phyloP scores from a whole-genome alignment of 2,888 invertebrate species.

The Pheosia tremula region DNA sequence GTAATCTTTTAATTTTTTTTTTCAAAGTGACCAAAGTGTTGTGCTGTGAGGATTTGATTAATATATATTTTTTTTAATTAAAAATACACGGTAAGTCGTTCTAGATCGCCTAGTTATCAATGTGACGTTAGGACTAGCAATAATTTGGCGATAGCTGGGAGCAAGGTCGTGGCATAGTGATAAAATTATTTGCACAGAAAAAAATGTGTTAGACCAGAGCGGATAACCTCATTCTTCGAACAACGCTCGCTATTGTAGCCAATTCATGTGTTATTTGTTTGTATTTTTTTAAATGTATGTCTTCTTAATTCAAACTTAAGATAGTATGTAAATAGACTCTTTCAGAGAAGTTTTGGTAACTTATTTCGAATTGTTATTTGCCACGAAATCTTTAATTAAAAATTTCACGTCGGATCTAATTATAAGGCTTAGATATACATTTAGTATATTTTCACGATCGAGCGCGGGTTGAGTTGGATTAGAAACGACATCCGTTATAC shows the following conservation, averaged over 20 bases:
- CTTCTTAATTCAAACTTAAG: background rate
- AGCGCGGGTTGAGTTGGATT: constrained; percentile 28
- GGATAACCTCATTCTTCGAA: constrained; percentile 80
- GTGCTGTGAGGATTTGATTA: constrained; percentile 51
- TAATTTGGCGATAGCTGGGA: constrained; percentile 80
- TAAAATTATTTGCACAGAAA: constrained; percentile 82
- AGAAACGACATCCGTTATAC: constrained; percentile 14
- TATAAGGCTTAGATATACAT: background rate
- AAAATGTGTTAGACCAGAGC: constrained; percentile 77
- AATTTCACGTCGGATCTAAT: background rate
- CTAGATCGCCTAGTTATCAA: constrained; percentile 61
- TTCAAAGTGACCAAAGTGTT: constrained; percentile 52
- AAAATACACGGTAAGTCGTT: constrained; percentile 43
- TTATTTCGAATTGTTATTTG: constrained; percentile 5
- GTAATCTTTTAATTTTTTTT: constrained; percentile 36
- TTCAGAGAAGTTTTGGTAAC: constrained; percentile 23
- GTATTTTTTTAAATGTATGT: constrained; percentile 30
- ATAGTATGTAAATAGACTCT: constrained; percentile 7
- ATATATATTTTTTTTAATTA: constrained; percentile 33
- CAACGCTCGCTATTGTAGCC: constrained; percentile 66
- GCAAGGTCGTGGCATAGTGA: constrained; percentile 79
- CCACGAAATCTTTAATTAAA: background rate
- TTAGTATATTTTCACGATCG: constrained; percentile 6
- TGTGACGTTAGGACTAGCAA: constrained; percentile 73
- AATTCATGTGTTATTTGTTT: constrained; percentile 31